These are phyloP conservation scores for Salvator merianae DNA, from an alignment of 2,113 vertebrate species.

Conservation along the genomic window DNA sequence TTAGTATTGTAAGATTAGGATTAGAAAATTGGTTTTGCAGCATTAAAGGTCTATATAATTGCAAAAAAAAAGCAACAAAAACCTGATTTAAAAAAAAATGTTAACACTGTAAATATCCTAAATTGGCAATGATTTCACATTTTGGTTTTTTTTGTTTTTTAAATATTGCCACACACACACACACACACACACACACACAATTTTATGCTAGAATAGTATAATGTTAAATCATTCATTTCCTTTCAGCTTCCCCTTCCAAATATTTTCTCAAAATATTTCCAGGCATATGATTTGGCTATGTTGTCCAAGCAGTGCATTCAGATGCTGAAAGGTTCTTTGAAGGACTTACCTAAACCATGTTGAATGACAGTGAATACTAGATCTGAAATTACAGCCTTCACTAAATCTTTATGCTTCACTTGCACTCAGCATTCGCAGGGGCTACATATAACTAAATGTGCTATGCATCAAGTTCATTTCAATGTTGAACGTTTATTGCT, in stretches of 20 bases:
- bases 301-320: slow-evolving; percentile 8
- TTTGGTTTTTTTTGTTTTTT: no score
- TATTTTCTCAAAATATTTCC: neutral
- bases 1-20: neutral
- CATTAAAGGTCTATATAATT: neutral
- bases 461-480: slow-evolving; percentile 31
- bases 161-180: no score
- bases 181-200: neutral
- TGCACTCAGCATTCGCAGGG: slow-evolving; percentile 6
- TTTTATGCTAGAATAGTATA: neutral
- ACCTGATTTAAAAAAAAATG: neutral
- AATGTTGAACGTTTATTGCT: slow-evolving; percentile 39
- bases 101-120: neutral
- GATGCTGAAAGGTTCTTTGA: slow-evolving; percentile 41
- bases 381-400: slow-evolving; percentile 31
- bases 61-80: neutral
- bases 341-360: neutral
- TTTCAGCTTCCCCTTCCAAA: neutral
- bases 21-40: neutral
- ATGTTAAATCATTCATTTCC: neutral
- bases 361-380: slow-evolving; percentile 7
- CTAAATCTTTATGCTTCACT: slow-evolving; percentile 33
- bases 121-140: neutral
- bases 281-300: neutral
- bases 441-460: slow-evolving; percentile 36